These are phyloP conservation scores for Phylloscopus trochiloides DNA, from an alignment of 2,113 vertebrate genomes.

Conservation along the genomic window DNA sequence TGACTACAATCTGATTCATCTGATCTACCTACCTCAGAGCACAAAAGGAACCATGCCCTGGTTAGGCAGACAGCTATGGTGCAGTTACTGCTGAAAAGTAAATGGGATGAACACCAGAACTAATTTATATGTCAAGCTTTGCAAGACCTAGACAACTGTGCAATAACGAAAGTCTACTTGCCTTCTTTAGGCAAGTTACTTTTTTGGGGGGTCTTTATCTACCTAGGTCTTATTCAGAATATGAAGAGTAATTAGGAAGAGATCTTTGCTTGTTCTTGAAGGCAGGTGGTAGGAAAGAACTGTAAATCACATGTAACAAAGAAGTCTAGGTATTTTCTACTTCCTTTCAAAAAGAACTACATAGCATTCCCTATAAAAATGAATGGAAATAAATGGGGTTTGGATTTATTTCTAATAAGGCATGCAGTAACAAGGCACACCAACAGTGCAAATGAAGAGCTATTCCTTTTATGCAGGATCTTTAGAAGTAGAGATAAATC, in stretches of 20 bases:
- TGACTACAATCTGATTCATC: not conserved
- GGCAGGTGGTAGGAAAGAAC: not conserved
- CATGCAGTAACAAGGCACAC: not conserved
- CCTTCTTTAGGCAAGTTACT: not conserved
- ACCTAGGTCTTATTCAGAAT: not conserved
- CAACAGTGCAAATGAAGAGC: not conserved
- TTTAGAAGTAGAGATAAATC: not conserved
- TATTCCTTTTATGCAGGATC: not conserved
- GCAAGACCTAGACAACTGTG: not conserved
- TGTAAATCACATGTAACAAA: not conserved
- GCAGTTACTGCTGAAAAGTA: not conserved
- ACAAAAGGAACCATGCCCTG: not conserved
- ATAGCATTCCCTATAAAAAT: not conserved
- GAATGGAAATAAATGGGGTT: not conserved
- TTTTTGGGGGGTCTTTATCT: not conserved
- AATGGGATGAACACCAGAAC: not conserved
- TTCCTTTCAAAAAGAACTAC: not conserved
- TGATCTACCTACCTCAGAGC: not conserved
- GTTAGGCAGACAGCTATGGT: not conserved
- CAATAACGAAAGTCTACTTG: not conserved
- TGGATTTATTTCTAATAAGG: not conserved
- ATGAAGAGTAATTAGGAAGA: not conserved
- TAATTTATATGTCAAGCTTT: not conserved
- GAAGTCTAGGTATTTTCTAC: not conserved
- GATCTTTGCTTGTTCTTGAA: not conserved